Conservation (phyloP, 2,888 invertebrate genomes). For the Drosophila gaucha region DNA sequence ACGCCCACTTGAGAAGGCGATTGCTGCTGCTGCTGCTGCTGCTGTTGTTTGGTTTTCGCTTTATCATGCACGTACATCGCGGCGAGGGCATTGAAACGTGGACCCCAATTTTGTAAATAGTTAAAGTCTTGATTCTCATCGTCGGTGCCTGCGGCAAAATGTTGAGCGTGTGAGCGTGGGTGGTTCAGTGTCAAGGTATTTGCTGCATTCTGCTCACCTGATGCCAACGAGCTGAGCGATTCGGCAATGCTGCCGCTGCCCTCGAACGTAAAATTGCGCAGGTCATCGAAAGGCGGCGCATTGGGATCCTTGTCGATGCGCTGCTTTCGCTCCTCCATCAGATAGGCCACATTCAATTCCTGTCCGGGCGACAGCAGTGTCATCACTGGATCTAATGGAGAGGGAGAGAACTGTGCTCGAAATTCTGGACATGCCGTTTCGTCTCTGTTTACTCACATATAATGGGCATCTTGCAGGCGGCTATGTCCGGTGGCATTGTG, state of each 20-base stretch:
- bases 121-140: constrained; percentile 98
- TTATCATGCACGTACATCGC: constrained; percentile 92
- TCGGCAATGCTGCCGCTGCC: constrained; percentile 99
- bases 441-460: constrained; percentile 83
- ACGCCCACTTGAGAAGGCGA: constrained; percentile 19
- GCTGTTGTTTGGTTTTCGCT: constrained; percentile 68
- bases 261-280: constrained; percentile 99
- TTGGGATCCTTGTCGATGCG: constrained; percentile 98
- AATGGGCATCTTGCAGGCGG: constrained; percentile 89
- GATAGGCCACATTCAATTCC: constrained; percentile 96
- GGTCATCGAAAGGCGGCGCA: constrained; percentile 99
- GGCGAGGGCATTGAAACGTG: constrained; percentile 97
- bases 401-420: neutral
- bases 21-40: constrained; percentile 16
- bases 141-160: constrained; percentile 90
- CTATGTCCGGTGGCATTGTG: constrained; percentile 93
- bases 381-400: constrained; percentile 87
- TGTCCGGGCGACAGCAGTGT: constrained; percentile 85
- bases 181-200: constrained; percentile 14
- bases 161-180: neutral
- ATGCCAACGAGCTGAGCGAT: constrained; percentile 97
- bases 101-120: constrained; percentile 98
- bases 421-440: neutral
- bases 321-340: constrained; percentile 98
- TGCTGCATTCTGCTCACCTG: constrained; percentile 88